These are phyloP conservation scores for Nephrotoma guestfalica DNA, from an alignment of 2,888 invertebrate genomes.

Conservation along the genomic window DNA sequence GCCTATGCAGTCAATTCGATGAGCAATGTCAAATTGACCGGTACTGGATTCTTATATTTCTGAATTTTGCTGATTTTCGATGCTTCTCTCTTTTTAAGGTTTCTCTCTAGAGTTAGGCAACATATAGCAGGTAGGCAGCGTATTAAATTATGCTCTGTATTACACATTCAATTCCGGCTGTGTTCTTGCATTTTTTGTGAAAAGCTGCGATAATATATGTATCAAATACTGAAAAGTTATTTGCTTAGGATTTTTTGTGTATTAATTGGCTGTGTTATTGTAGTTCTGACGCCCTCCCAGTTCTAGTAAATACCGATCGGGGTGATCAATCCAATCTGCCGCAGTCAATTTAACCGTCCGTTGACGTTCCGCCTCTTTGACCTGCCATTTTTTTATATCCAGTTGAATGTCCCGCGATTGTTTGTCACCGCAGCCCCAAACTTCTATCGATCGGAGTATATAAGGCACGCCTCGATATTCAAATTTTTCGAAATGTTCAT, in stretches of 20 bases:
- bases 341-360: conserved; percentile 73
- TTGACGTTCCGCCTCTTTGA: conserved; percentile 74
- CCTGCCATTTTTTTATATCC: conserved; percentile 84
- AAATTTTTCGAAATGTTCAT: conserved; percentile 58
- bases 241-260: background rate
- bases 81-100: too few species aligned
- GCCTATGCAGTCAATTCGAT: too few species aligned
- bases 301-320: conserved; percentile 81
- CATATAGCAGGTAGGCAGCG: too few species aligned
- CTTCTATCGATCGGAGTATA: conserved; percentile 47
- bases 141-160: too few species aligned
- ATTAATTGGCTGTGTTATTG: conserved; percentile 48
- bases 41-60: too few species aligned
- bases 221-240: background rate
- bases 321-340: conserved; percentile 90
- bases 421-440: conserved; percentile 78
- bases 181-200: background rate
- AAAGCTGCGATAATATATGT: background rate
- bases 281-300: conserved; percentile 73
- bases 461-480: conserved; percentile 53
- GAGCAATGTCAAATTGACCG: too few species aligned
- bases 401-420: conserved; percentile 66
- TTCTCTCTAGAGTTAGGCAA: too few species aligned
- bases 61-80: too few species aligned
- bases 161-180: too few species aligned